Conservation (phyloP, 2,797 vertebrate species). For the Chaunax sp. region DNA sequence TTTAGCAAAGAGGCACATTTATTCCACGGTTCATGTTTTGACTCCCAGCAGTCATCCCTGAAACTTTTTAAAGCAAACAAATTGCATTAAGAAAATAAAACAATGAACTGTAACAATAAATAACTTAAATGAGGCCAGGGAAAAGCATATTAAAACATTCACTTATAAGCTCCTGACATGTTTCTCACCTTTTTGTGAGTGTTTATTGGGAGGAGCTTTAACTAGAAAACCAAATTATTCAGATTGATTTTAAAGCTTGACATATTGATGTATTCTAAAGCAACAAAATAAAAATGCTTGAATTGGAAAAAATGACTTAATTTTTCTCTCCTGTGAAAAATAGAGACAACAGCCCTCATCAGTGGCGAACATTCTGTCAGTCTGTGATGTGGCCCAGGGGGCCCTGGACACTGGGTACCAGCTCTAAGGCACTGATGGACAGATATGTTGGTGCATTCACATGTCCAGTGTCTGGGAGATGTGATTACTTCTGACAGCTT, state of each 20-base stretch:
- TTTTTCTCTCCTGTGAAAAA: constrained; percentile 56
- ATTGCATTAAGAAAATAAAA: constrained; percentile 51
- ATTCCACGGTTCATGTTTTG: constrained; percentile 54
- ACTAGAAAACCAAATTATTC: constrained; percentile 11
- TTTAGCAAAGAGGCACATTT: constrained; percentile 57
- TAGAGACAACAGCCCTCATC: constrained; percentile 57
- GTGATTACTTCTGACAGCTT: constrained; percentile 84
- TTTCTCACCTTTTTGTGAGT: constrained; percentile 13
- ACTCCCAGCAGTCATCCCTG: constrained; percentile 46
- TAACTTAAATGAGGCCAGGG: constrained; percentile 46
- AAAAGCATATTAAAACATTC: constrained; percentile 25
- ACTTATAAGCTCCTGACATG: constrained; percentile 15
- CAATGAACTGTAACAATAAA: constrained; percentile 46
- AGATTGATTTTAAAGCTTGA: too few relatives aligned
- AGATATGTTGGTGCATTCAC: constrained; percentile 75
- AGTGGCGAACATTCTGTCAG: constrained; percentile 52
- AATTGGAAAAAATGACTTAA: too few relatives aligned
- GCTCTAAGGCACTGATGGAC: constrained; percentile 71
- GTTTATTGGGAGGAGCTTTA: constrained; percentile 16
- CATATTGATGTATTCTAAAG: too few relatives aligned
- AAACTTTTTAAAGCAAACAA: constrained; percentile 1
- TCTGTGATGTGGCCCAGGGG: constrained; percentile 56
- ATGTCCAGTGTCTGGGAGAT: constrained; percentile 75
- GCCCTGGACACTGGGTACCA: constrained; percentile 62
- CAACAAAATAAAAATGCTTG: too few relatives aligned